These are phyloP conservation scores for Irena cyanogastra DNA, from an alignment of 2,113 vertebrate species.

Conservation along the genomic window DNA sequence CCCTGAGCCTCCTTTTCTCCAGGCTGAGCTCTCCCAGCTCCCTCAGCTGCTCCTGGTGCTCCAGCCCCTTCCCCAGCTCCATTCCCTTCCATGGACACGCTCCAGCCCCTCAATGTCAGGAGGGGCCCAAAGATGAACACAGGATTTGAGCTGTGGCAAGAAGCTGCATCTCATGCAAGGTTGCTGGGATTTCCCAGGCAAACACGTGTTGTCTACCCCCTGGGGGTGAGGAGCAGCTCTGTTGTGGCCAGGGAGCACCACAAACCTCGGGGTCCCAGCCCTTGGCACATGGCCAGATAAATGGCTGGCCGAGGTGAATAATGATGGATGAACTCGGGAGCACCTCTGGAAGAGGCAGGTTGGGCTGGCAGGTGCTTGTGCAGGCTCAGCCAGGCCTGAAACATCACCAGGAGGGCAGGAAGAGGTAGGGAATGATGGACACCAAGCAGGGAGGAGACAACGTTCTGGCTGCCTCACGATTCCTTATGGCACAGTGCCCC, in stretches of 20 bases:
- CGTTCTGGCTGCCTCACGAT: accelerated
- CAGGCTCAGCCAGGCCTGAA: neutral
- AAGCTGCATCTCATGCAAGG: neutral
- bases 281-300: accelerated
- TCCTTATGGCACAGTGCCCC: neutral
- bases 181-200: neutral
- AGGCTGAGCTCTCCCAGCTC: neutral
- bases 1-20: neutral
- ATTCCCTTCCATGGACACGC: accelerated
- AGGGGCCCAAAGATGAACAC: neutral
- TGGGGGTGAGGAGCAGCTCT: neutral
- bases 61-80: neutral
- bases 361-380: neutral
- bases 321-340: neutral
- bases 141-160: neutral
- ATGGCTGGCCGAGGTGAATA: neutral
- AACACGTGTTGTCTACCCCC: accelerated
- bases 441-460: neutral
- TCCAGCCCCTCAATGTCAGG: neutral
- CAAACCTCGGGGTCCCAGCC: accelerated
- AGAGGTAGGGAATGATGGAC: neutral
- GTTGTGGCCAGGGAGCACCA: neutral
- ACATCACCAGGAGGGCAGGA: neutral
- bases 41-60: neutral
- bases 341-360: neutral